These are phyloP conservation scores for Ispidina lecontei DNA, from an alignment of 2,797 vertebrate species.

Conservation along the genomic window DNA sequence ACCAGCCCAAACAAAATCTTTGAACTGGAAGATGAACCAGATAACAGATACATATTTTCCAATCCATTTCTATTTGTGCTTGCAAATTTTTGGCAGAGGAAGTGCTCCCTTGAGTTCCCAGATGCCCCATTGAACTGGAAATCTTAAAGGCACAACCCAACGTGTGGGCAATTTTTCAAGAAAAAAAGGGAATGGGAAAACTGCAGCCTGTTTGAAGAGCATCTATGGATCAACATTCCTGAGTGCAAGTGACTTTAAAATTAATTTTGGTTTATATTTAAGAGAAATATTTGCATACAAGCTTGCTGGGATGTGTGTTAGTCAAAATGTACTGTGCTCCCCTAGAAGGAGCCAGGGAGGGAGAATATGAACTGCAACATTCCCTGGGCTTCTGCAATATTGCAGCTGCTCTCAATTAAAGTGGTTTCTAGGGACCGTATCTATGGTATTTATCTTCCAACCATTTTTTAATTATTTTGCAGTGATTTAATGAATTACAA, in stretches of 20 bases:
- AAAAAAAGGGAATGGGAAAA: conserved; percentile 3
- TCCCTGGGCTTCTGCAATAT: conserved; percentile 39
- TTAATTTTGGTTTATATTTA: neutral
- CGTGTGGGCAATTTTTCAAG: neutral
- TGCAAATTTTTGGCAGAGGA: conserved; percentile 25
- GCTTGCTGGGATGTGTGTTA: neutral
- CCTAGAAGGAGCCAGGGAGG: neutral
- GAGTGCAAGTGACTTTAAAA: neutral
- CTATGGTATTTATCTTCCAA: conserved; percentile 51
- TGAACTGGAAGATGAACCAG: conserved; percentile 45
- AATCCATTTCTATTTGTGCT: conserved; percentile 11
- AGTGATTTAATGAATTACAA: conserved; percentile 39
- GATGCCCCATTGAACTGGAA: conserved; percentile 1
- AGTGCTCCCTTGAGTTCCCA: neutral
- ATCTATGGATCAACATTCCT: neutral
- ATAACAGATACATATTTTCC: conserved; percentile 40
- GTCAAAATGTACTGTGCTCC: neutral
- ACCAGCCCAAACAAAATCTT: conserved; percentile 42
- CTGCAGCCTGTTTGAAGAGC: neutral
- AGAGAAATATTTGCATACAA: neutral
- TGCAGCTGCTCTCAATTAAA: conserved; percentile 70
- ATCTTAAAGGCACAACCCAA: conserved; percentile 21
- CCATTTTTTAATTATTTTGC: conserved; percentile 33
- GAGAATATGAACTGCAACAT: conserved; percentile 36
- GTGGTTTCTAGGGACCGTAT: conserved; percentile 39